These are phyloP conservation scores for Drosophila takahashii DNA, from an alignment of 1,140 invertebrate species.

Conservation along the genomic window DNA sequence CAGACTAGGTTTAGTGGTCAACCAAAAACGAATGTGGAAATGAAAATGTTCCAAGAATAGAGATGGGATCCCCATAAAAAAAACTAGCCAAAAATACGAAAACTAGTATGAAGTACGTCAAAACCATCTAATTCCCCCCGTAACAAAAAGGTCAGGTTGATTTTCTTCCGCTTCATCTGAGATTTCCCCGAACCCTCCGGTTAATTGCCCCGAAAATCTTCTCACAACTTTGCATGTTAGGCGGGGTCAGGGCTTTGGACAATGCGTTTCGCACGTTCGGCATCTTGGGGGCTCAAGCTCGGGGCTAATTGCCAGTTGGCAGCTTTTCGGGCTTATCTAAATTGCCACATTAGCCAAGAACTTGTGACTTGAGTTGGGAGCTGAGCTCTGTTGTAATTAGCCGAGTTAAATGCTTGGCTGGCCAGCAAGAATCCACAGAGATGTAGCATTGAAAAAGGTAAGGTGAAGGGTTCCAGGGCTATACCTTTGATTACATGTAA, in stretches of 20 bases:
- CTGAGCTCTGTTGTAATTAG: constrained; percentile 62
- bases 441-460: constrained; percentile 30
- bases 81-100: constrained; percentile 20
- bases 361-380: constrained; percentile 54
- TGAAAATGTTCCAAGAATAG: constrained; percentile 41
- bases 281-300: constrained; percentile 13
- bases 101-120: constrained; percentile 2
- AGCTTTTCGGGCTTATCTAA: constrained; percentile 67
- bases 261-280: constrained; percentile 71
- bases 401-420: constrained; percentile 73
- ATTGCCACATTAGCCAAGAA: constrained; percentile 80
- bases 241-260: constrained; percentile 76
- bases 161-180: constrained; percentile 44
- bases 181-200: constrained; percentile 18
- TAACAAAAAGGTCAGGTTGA: constrained; percentile 14
- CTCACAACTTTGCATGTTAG: constrained; percentile 69
- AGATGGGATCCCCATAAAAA: constrained; percentile 40
- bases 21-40: constrained; percentile 59
- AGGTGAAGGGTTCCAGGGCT: constrained; percentile 13
- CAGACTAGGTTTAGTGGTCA: constrained; percentile 13
- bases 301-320: constrained; percentile 64
- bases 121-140: constrained; percentile 13
- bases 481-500: constrained; percentile 2
- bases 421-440: constrained; percentile 40
- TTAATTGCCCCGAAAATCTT: constrained; percentile 39